Evolutionary conservation across 1,140 invertebrate genomes (phyloP).

Genomic region (Melitaea cinxia): DNA sequence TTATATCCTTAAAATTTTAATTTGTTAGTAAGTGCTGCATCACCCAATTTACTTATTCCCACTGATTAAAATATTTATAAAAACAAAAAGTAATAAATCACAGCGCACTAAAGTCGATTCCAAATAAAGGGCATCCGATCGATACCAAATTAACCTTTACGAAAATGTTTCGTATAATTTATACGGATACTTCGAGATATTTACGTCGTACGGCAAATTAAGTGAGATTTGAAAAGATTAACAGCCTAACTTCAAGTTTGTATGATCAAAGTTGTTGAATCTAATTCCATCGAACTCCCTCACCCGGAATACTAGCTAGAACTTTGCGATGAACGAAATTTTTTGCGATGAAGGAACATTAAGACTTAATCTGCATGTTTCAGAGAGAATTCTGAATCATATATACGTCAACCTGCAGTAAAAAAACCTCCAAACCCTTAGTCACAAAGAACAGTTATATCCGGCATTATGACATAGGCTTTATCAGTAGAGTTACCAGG

Average conservation of each 20-base stretch:
- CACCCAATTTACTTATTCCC: neutral
- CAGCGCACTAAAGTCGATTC: neutral
- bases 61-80: neutral
- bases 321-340: too few relatives aligned
- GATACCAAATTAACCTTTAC: slow-evolving; percentile 23
- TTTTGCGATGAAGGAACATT: too few relatives aligned
- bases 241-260: neutral
- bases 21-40: too few relatives aligned
- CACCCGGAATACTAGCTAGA: neutral
- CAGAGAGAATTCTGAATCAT: too few relatives aligned
- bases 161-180: slow-evolving; percentile 2
- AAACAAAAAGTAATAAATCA: neutral
- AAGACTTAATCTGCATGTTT: too few relatives aligned
- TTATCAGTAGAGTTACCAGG: too few relatives aligned
- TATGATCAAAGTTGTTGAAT: neutral
- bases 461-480: too few relatives aligned
- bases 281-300: neutral
- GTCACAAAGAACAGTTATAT: too few relatives aligned
- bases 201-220: neutral
- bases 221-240: neutral
- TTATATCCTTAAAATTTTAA: too few relatives aligned
- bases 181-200: slow-evolving; percentile 8
- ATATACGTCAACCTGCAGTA: too few relatives aligned
- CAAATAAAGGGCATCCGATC: neutral
- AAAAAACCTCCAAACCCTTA: too few relatives aligned